Percentiles rank a stretch among this genome's conserved stretches.
phyloP scores from a whole-genome alignment of 2,888 invertebrate species.

The Aphodius granarius region DNA sequence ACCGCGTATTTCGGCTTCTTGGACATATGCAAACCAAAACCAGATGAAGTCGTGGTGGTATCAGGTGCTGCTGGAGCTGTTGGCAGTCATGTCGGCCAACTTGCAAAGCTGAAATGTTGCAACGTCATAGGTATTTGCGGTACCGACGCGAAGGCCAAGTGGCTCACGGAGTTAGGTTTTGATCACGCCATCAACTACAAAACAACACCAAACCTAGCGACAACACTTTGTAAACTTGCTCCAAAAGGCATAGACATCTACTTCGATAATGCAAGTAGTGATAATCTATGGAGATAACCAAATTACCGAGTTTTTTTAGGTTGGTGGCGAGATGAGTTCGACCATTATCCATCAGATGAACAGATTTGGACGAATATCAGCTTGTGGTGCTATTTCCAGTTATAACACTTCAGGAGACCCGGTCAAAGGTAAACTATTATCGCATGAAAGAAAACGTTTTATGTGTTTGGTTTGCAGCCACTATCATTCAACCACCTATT shows the following conservation, averaged over 20 bases:
- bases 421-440: constrained; percentile 36
- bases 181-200: constrained; percentile 77
- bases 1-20: constrained; percentile 76
- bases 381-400: constrained; percentile 67
- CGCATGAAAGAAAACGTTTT: constrained; percentile 31
- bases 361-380: constrained; percentile 61
- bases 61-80: constrained; percentile 79
- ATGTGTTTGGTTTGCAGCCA: constrained; percentile 40
- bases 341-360: constrained; percentile 66
- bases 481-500: constrained; percentile 55
- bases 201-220: constrained; percentile 54
- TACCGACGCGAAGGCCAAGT: constrained; percentile 69
- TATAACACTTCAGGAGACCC: constrained; percentile 62
- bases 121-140: constrained; percentile 73
- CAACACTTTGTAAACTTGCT: constrained; percentile 63
- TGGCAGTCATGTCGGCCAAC: constrained; percentile 76
- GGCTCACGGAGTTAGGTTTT: constrained; percentile 68
- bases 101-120: constrained; percentile 72
- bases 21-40: constrained; percentile 70
- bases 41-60: constrained; percentile 74
- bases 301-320: constrained; percentile 47
- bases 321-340: constrained; percentile 67
- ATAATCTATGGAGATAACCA: not conserved
- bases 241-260: constrained; percentile 48
- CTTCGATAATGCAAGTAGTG: constrained; percentile 27